Evolutionary conservation across 2,797 vertebrate species (phyloP).

Genomic region (Eulemur rubriventer): DNA sequence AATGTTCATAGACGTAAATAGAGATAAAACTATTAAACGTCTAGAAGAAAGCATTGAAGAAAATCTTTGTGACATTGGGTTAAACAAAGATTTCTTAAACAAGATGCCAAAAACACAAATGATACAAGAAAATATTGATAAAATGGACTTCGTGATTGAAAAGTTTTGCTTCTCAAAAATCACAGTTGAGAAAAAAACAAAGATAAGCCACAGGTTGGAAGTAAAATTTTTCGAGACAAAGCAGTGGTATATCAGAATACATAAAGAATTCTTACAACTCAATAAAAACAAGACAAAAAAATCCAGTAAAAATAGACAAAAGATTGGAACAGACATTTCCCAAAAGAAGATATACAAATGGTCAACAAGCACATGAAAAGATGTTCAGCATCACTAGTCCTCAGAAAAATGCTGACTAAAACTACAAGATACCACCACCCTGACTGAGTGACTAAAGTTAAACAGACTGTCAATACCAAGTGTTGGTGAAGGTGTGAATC

Average conservation of each 20-base stretch:
- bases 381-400: background rate
- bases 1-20: conserved; percentile 28
- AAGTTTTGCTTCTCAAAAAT: conserved; percentile 18
- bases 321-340: background rate
- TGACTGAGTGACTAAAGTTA: background rate
- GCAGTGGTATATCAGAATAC: background rate
- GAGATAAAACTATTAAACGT: conserved; percentile 5
- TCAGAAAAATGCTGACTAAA: conserved; percentile 42
- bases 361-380: background rate
- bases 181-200: conserved; percentile 41
- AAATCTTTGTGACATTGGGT: background rate
- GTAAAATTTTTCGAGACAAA: conserved; percentile 43
- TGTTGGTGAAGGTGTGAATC: background rate
- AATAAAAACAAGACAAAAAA: background rate
- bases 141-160: background rate
- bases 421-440: background rate
- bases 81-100: conserved; percentile 20
- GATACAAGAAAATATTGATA: background rate
- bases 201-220: background rate
- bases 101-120: conserved; percentile 23
- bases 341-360: conserved; percentile 25
- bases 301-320: background rate
- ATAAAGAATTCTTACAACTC: conserved; percentile 1
- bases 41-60: background rate
- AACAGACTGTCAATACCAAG: background rate